These are phyloP conservation scores for Volucella zonaria DNA, from an alignment of 2,888 invertebrate genomes.

Conservation along the genomic window DNA sequence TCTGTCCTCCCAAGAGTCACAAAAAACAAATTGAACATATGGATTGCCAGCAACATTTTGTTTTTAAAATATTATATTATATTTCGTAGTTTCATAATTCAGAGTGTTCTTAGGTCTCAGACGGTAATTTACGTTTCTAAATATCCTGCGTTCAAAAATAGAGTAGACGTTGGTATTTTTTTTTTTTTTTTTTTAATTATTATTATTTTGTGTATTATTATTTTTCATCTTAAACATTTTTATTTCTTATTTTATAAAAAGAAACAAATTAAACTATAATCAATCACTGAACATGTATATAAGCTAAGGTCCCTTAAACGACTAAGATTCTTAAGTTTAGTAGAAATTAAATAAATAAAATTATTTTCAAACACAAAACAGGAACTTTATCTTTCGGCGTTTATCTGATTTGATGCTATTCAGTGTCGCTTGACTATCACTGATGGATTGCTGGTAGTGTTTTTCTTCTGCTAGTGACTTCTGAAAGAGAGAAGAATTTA, in stretches of 20 bases:
- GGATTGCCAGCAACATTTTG: neutral
- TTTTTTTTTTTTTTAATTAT: neutral
- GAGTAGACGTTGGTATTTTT: slow-evolving; percentile 32
- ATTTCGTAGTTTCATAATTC: slow-evolving; percentile 28
- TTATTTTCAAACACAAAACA: slow-evolving; percentile 73
- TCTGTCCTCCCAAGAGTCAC: slow-evolving; percentile 49
- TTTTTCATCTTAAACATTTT: slow-evolving; percentile 48
- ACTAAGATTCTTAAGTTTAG: slow-evolving; percentile 53
- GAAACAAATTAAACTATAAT: slow-evolving; percentile 25
- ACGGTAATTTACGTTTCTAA: slow-evolving; percentile 56
- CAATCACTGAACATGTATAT: slow-evolving; percentile 54
- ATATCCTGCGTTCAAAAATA: slow-evolving; percentile 45
- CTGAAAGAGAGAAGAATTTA: slow-evolving; percentile 8
- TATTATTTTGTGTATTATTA: neutral
- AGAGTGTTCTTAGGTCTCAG: slow-evolving; percentile 67
- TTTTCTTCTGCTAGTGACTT: slow-evolving; percentile 37
- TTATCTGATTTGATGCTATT: slow-evolving; percentile 68
- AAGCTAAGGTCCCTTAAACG: slow-evolving; percentile 63
- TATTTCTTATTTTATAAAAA: slow-evolving; percentile 55
- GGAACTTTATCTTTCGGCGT: slow-evolving; percentile 62
- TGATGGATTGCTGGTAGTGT: slow-evolving; percentile 20
- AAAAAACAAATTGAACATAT: slow-evolving; percentile 26
- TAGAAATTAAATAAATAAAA: slow-evolving; percentile 58
- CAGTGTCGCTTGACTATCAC: slow-evolving; percentile 39
- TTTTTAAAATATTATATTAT: too few species aligned